Conservation (phyloP, 1,140 invertebrate genomes). For the Heliconius melpomene region DNA sequence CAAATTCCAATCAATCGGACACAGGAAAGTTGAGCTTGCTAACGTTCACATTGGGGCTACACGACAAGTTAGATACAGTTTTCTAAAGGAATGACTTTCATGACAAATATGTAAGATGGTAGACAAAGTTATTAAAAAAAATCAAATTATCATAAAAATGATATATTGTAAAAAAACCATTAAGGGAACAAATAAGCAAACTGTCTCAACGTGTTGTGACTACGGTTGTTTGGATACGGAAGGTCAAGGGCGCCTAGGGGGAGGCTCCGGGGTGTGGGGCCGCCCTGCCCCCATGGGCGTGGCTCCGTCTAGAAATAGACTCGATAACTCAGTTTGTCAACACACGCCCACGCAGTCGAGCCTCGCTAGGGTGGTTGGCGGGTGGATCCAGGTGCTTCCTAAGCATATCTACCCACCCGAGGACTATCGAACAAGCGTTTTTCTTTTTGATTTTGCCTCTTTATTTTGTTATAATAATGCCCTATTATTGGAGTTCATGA, state of each 20-base stretch:
- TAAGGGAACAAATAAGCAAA: conserved; percentile 52
- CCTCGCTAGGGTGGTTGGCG: conserved; percentile 30
- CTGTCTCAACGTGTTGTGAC: conserved; percentile 68
- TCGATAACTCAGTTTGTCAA: conserved; percentile 71
- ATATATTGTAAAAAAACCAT: conserved; percentile 26
- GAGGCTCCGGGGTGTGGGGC: conserved; percentile 40
- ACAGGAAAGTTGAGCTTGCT: too few species aligned
- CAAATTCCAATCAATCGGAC: too few species aligned
- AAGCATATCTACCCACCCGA: neutral
- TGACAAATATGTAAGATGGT: neutral
- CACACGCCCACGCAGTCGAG: conserved; percentile 67
- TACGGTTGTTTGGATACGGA: conserved; percentile 76
- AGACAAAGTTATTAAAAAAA: neutral
- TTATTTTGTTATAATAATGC: neutral
- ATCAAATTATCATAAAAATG: neutral
- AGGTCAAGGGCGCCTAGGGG: conserved; percentile 67
- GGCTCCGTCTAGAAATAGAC: conserved; percentile 69
- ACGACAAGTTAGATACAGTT: too few species aligned
- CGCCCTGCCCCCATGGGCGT: conserved; percentile 52
- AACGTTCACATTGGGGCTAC: too few species aligned
- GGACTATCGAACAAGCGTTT: neutral
- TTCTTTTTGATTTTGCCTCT: neutral
- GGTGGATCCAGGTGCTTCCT: conserved; percentile 17
- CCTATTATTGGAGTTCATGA: neutral
- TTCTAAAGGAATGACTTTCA: neutral